Base-by-base conservation (phyloP, 2,888 invertebrate genomes). In the Eupithecia pulchellata region DNA sequence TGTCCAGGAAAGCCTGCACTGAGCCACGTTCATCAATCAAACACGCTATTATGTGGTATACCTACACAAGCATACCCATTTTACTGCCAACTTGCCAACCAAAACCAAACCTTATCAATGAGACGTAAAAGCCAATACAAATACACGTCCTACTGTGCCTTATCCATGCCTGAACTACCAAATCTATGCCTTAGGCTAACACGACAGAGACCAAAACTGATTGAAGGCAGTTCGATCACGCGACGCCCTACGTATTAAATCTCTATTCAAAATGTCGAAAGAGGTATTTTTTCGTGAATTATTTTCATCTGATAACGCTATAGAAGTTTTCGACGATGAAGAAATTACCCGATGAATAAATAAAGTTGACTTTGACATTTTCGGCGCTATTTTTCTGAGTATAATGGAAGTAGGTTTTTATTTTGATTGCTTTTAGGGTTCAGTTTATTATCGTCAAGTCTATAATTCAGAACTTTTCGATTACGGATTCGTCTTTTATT, bases 11-110 rank as follows among this genome's bases (percentile, higher is more conserved):
- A 78, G 74, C 78, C 77, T 70, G 77, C 77, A 77, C 68, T 69
- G 60, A 75, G 68, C 71, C 68, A 29, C 76, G 78, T 85, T 89
- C 89, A 89, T 89, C 89, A 89, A 89, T 89, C 89, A 89, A 81
- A 74, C 76, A 77, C 77, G 83, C 87, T 87, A 88, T 88, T 85
- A 85, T 83, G 86, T 79, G 83, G 83, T 83, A 72, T 79, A 57
- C 20, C n/a, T 36, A 25, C 61, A 61, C 20, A 61, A 76, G 70
- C 72, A 71, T 75, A 66, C 71, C 60, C 62, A 76, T 76, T 76
- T 75, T 67, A 55, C 64, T 13, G 20, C 61, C 34, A 30, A 68
- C 34, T 29, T 29, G 25, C 39, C 64, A 72, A 11, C 4, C 58
- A 6, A 72, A 61, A 66, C 32, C 30, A 36, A 36, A 68, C 71